Conservation (phyloP, 1,140 invertebrate genomes). For the Monomorium pharaonis region DNA sequence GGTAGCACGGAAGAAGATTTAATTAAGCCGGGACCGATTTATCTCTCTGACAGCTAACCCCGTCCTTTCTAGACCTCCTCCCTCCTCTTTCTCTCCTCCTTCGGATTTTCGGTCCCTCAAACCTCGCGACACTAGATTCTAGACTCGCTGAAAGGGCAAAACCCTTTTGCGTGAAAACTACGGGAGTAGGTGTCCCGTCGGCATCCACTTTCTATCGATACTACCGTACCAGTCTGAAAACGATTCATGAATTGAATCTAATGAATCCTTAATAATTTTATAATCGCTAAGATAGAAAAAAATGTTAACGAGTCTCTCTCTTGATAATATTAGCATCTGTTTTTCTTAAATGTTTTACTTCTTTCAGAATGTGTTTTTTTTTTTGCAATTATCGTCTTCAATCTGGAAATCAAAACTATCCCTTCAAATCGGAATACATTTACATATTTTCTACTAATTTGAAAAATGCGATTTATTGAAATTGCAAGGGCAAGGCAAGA, state of each 20-base stretch:
- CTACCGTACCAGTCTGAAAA: not conserved
- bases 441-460: not conserved
- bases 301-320: not conserved
- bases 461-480: not conserved
- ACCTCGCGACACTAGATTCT: slow-evolving; percentile 78
- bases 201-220: slow-evolving; percentile 60
- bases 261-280: not conserved
- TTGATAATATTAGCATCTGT: not conserved
- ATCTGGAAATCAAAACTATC: not conserved
- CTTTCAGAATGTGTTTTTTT: not conserved
- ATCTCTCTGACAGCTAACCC: slow-evolving; percentile 85
- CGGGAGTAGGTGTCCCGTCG: slow-evolving; percentile 48
- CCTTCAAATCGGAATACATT: not conserved
- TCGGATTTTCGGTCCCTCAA: slow-evolving; percentile 78
- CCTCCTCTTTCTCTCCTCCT: slow-evolving; percentile 67
- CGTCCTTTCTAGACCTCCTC: slow-evolving; percentile 73
- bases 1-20: slow-evolving; percentile 85
- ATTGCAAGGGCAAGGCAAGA: not conserved
- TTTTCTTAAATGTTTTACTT: not conserved
- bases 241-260: not conserved
- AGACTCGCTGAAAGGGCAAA: slow-evolving; percentile 62
- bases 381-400: not conserved
- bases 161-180: slow-evolving; percentile 62
- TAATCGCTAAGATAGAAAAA: not conserved
- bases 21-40: slow-evolving; percentile 86